Base-by-base conservation (phyloP, 2,797 vertebrate species). In the Phrynocephalus guinanensis region DNA sequence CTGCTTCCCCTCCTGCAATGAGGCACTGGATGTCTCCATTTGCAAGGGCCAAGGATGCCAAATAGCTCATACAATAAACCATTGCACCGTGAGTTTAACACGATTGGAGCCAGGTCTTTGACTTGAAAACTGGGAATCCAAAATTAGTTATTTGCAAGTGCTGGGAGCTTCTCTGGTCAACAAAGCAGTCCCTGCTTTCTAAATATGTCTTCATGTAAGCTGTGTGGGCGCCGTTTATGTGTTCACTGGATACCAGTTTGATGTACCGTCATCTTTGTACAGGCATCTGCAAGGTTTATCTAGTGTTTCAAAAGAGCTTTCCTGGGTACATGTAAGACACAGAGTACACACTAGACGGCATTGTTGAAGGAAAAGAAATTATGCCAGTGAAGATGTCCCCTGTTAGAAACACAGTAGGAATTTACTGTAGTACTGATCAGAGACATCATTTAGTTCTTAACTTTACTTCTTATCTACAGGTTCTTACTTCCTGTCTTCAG, bases 401-500 rank as follows among this genome's bases (percentile, higher is more conserved):
- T 81, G 33, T 33, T 67, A 48, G 28, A 9, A 70, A n/a, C 44
- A 71, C 26, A 8, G 13, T 24, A 50, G 79, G 22, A 67, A 70
- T 22, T 52, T 86, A 38, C 48, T 38, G 60, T 0, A 1, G 8
- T 33, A 22, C 1, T 28, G 22, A 71, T 16, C 22, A 71, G 20
- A 80, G 10, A 20, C 1, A 30, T 2, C 48, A 18, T 66, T 38
- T 22, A 18, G 70, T 72, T 48, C 33, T 84, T 80, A 79, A 63
- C 30, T 84, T 68, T 63, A 16, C 38, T 44, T 44, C 38, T 44
- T 89, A 6, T 44, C 92, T 26, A 48, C 73, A 80, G 63, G 60
- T 0, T 89, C 33, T 86, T 38, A 6, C 72, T 50, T 26, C 71
- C 75, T 80, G 44, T 8, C 22, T 72, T 1, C 10, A 82, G 5